Percentiles rank a stretch among this genome's conserved stretches.
Conservation (phyloP, 2,113 vertebrate species). For the Geothlypis trichas region DNA sequence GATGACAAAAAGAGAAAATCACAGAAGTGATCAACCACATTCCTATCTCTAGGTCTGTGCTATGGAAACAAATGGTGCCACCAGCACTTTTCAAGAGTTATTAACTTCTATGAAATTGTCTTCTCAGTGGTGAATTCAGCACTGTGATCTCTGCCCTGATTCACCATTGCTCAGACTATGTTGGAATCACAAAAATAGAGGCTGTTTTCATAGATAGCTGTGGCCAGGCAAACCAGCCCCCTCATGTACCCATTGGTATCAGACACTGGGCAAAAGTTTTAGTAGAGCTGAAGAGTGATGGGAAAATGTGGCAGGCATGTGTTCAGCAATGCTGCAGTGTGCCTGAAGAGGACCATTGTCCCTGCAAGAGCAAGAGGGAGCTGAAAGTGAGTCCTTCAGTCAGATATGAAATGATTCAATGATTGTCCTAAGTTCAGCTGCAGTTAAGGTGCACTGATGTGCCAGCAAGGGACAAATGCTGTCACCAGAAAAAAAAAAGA, state of each 20-base stretch:
- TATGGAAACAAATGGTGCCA: not conserved
- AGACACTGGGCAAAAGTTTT: not conserved
- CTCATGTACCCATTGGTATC: accelerated
- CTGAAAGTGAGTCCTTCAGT: not conserved
- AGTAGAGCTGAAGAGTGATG: not conserved
- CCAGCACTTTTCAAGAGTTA: not conserved
- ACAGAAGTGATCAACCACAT: not conserved
- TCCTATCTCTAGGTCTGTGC: not conserved
- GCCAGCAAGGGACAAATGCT: not conserved
- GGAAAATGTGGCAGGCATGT: not conserved
- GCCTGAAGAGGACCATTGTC: not conserved
- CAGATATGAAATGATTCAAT: not conserved
- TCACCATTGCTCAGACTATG: not conserved
- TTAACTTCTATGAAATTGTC: not conserved
- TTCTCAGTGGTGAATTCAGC: not conserved
- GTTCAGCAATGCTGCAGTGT: not conserved
- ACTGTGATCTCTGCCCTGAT: not conserved
- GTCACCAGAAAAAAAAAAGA: not conserved
- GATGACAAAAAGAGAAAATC: not conserved
- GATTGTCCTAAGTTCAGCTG: not conserved
- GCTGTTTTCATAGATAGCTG: not conserved
- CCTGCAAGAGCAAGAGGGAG: not conserved
- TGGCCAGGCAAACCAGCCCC: not conserved
- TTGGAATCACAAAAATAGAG: not conserved
- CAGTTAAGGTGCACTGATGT: not conserved